These are phyloP conservation scores for Natrix natrix DNA, from an alignment of 2,797 vertebrate species.

Conservation along the genomic window DNA sequence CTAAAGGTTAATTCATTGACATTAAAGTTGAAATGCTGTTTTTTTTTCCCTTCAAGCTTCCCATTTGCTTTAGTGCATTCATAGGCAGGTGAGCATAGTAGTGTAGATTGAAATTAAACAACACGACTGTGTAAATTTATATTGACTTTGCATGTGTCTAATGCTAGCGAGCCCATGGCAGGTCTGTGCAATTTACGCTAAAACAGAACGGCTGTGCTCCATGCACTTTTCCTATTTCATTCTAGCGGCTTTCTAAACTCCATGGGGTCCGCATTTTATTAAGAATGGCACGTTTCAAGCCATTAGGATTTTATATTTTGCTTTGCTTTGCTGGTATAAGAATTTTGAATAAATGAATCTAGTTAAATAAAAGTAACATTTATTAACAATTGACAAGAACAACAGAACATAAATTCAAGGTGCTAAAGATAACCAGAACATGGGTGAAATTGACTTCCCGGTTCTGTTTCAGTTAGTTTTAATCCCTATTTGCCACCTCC, in stretches of 20 bases:
- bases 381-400: not conserved
- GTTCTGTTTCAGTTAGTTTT: not conserved
- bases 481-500: not conserved
- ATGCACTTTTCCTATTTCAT: not conserved
- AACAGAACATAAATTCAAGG: not conserved
- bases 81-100: not conserved
- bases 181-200: not conserved
- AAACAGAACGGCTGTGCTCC: not conserved
- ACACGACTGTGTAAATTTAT: not conserved
- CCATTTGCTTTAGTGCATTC: not conserved
- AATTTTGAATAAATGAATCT: not conserved
- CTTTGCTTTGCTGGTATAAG: not conserved
- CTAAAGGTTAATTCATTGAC: not conserved
- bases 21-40: not conserved
- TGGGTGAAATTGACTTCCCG: not conserved
- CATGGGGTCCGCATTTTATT: not conserved
- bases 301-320: not conserved
- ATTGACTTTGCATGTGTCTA: not conserved
- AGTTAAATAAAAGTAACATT: conserved; percentile 1
- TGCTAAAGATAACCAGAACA: not conserved
- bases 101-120: not conserved
- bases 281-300: not conserved
- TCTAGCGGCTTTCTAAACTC: not conserved
- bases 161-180: not conserved
- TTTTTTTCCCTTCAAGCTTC: not conserved